Conservation (phyloP, 2,888 invertebrate genomes). For the Eupithecia subfuscata region DNA sequence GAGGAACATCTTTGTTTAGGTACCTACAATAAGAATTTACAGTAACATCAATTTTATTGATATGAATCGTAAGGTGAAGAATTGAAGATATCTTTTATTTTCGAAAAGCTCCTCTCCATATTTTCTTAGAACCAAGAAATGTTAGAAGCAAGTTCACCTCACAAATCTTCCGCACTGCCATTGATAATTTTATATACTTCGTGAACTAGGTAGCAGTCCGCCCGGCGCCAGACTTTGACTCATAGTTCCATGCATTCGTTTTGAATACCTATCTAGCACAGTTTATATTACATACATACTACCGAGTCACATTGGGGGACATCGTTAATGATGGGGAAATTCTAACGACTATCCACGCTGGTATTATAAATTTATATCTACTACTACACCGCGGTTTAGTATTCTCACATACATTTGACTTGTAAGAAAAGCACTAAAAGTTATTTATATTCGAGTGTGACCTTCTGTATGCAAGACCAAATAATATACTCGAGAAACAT, state of each 20-base stretch:
- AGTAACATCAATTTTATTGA: background rate
- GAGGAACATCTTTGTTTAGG: background rate
- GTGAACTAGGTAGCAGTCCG: slow-evolving; percentile 51
- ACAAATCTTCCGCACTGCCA: slow-evolving; percentile 33
- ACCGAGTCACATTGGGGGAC: slow-evolving; percentile 13
- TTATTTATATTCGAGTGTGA: background rate
- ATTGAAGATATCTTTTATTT: background rate
- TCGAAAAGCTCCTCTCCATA: background rate
- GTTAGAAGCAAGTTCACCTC: background rate
- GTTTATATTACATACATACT: slow-evolving; percentile 2
- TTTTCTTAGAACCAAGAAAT: background rate
- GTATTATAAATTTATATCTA: slow-evolving; percentile 3
- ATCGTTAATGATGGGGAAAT: slow-evolving; percentile 49
- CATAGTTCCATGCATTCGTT: slow-evolving; percentile 24
- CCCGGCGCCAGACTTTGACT: slow-evolving; percentile 56
- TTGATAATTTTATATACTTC: slow-evolving; percentile 41
- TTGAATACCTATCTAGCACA: slow-evolving; percentile 8
- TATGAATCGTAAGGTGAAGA: background rate
- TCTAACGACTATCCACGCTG: background rate
- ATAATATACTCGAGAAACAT: background rate
- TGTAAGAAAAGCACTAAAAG: background rate
- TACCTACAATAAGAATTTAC: background rate
- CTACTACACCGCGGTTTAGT: slow-evolving; percentile 7
- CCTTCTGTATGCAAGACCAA: background rate
- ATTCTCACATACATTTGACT: background rate